These are phyloP conservation scores for Struthio camelus DNA, from an alignment of 2,113 vertebrate genomes.

Conservation along the genomic window DNA sequence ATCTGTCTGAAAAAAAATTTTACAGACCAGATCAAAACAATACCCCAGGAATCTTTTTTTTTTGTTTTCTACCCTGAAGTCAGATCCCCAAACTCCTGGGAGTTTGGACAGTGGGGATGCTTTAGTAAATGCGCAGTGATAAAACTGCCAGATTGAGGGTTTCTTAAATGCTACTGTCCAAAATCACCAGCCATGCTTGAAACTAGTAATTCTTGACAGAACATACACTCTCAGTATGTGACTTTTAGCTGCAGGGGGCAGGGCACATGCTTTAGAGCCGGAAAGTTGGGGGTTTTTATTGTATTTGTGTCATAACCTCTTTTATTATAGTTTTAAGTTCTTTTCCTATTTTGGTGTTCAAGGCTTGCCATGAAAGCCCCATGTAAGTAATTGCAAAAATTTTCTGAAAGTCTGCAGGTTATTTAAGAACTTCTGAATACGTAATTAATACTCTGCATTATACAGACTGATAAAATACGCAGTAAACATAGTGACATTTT, in stretches of 20 bases:
- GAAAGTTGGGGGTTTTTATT: not conserved
- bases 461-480: not conserved
- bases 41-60: not conserved
- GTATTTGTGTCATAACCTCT: slow-evolving; percentile 54
- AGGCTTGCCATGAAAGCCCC: slow-evolving; percentile 4
- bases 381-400: not conserved
- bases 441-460: not conserved
- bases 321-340: slow-evolving; percentile 40
- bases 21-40: not conserved
- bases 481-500: not conserved
- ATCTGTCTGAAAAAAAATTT: not conserved
- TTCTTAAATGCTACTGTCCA: slow-evolving; percentile 73
- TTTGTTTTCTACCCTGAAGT: slow-evolving; percentile 41
- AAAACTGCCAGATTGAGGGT: slow-evolving; percentile 73
- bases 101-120: slow-evolving; percentile 54
- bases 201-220: slow-evolving; percentile 73
- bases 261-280: slow-evolving; percentile 67
- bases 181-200: slow-evolving; percentile 71
- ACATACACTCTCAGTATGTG: slow-evolving; percentile 57
- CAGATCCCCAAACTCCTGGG: slow-evolving; percentile 41
- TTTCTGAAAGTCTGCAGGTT: not conserved
- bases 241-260: slow-evolving; percentile 73
- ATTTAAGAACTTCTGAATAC: not conserved
- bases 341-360: slow-evolving; percentile 11
- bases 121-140: slow-evolving; percentile 65